Percentiles rank a stretch among this genome's conserved stretches.
phyloP scores from a whole-genome alignment of 2,797 vertebrate genomes.

The Hippopotamyrus pictus region DNA sequence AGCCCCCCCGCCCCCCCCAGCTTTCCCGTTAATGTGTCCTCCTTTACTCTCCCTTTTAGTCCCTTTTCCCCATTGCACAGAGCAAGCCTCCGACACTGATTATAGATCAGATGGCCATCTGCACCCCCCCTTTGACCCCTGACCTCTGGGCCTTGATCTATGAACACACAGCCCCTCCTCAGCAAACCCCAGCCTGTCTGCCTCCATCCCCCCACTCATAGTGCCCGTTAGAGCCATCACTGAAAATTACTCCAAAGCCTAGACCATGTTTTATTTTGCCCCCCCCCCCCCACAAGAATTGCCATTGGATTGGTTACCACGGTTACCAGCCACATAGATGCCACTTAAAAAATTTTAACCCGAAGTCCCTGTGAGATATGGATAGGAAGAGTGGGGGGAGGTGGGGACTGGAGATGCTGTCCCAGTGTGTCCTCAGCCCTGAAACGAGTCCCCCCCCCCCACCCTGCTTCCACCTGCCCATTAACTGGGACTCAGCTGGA shows the following conservation, averaged over 20 bases:
- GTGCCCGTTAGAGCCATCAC: not conserved
- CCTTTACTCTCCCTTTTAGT: not conserved
- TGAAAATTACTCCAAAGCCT: not conserved
- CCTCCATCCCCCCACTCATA: not conserved
- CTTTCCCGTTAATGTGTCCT: not conserved
- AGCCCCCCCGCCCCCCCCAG: not conserved
- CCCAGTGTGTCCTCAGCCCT: not conserved
- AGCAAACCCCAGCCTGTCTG: not conserved
- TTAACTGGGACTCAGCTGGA: not conserved
- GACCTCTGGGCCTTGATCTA: not conserved
- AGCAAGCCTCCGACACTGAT: not conserved
- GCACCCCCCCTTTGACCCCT: not conserved
- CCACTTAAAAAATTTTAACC: not conserved
- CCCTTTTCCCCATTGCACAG: not conserved
- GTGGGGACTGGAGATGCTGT: not conserved
- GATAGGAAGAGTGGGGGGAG: not conserved
- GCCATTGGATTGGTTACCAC: not conserved
- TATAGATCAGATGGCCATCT: not conserved
- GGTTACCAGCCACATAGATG: not conserved
- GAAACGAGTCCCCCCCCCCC: not conserved
- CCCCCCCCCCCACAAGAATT: not conserved
- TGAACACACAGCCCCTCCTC: not conserved
- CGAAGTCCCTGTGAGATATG: not conserved
- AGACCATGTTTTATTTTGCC: not conserved
- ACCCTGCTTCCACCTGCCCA: not conserved